A percentile compares a stretch with the other conserved stretches of the same genome.
These are phyloP conservation scores for Sisyra terminalis DNA, from an alignment of 2,888 invertebrate species.

Conservation along the genomic window DNA sequence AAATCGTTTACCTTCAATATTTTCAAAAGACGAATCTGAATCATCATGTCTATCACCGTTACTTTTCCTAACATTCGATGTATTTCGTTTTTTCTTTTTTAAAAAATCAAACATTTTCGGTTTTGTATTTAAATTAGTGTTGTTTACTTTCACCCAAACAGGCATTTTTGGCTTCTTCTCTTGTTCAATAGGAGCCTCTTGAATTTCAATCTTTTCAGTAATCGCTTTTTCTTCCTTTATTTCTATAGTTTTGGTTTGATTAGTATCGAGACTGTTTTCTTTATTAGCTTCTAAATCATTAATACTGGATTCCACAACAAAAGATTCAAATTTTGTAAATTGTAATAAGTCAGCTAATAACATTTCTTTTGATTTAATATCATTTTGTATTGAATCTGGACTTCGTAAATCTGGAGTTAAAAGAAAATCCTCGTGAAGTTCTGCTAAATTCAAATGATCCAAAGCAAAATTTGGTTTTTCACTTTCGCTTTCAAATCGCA, in stretches of 20 bases:
- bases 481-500: constrained; percentile 16
- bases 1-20: neutral
- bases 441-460: constrained; percentile 31
- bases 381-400: constrained; percentile 47
- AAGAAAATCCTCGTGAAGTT: constrained; percentile 13
- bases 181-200: constrained; percentile 5
- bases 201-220: constrained; percentile 6
- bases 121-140: neutral
- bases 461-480: constrained; percentile 23
- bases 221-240: constrained; percentile 7
- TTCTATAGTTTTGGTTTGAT: too few species aligned
- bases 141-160: constrained; percentile 7
- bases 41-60: neutral
- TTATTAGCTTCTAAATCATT: constrained; percentile 10
- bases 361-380: constrained; percentile 60
- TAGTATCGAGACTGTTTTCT: constrained; percentile 9
- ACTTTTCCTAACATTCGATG: neutral
- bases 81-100: neutral
- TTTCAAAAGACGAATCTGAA: neutral
- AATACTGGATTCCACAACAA: constrained; percentile 8
- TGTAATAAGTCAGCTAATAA: constrained; percentile 48
- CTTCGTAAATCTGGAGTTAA: constrained; percentile 37
- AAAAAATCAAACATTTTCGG: neutral
- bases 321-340: constrained; percentile 12
- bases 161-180: constrained; percentile 9